Evolutionary conservation across 2,797 vertebrate species (phyloP).

Genomic region (Arctocebus calabarensis): DNA sequence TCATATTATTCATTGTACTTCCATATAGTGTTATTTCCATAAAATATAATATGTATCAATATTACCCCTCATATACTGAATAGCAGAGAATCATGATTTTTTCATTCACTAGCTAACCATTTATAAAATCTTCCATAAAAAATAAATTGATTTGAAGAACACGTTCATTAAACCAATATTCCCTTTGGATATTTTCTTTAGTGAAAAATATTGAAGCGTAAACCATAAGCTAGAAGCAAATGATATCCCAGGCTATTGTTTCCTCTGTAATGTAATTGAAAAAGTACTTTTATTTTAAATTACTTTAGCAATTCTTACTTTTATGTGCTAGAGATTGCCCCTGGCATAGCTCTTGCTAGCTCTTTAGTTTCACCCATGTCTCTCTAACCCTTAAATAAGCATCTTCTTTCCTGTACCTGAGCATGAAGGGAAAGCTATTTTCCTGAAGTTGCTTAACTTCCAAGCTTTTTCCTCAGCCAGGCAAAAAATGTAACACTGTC

Average conservation of each 20-base stretch:
- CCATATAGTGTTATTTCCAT: neutral
- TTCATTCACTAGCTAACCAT: neutral
- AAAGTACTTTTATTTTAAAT: constrained; percentile 2
- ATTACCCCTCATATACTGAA: neutral
- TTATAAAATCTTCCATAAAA: constrained; percentile 68
- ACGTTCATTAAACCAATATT: neutral
- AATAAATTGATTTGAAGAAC: constrained; percentile 67
- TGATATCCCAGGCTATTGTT: constrained; percentile 44
- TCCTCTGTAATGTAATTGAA: neutral
- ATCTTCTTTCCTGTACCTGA: neutral
- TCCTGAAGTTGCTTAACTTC: neutral
- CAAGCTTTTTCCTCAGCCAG: neutral
- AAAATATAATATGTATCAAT: neutral
- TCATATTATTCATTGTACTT: neutral
- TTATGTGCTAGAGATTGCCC: neutral
- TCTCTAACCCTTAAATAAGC: neutral
- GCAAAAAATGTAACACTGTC: neutral
- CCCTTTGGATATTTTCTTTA: constrained; percentile 29
- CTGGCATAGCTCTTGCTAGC: neutral
- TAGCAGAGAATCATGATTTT: constrained; percentile 10
- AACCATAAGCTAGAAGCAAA: constrained; percentile 63
- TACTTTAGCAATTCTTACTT: neutral
- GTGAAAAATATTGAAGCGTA: constrained; percentile 53
- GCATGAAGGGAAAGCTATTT: constrained; percentile 29
- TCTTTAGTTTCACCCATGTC: neutral